These are phyloP conservation scores for Cottus gobio DNA, from an alignment of 2,113 vertebrate species.

Conservation along the genomic window DNA sequence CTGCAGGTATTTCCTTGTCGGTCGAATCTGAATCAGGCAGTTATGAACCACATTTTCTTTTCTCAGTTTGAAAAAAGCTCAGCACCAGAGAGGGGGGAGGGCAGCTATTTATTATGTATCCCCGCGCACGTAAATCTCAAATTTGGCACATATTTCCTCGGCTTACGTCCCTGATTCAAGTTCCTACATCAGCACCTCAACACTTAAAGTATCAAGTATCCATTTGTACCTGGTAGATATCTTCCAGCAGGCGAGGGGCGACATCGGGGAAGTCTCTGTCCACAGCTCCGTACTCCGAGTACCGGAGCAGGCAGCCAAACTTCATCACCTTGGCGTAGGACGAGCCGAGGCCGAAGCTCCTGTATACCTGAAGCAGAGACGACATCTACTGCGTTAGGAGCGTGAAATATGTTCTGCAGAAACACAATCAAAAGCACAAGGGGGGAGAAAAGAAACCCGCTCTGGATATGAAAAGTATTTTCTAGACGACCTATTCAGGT, in stretches of 20 bases:
- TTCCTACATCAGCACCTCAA: background rate
- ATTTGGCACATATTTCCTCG: background rate
- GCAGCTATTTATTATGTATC: background rate
- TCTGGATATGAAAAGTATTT: background rate
- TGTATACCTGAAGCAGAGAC: constrained; percentile 72
- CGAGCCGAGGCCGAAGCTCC: constrained; percentile 76
- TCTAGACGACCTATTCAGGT: background rate
- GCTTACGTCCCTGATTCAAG: background rate
- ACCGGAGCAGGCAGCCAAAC: constrained; percentile 72
- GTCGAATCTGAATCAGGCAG: background rate
- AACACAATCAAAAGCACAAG: background rate
- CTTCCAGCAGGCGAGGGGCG: constrained; percentile 66
- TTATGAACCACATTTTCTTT: background rate
- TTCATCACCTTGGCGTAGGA: constrained; percentile 81
- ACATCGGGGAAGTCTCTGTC: constrained; percentile 68
- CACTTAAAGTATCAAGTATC: background rate
- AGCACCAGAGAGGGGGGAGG: too few species aligned
- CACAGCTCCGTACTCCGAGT: constrained; percentile 59
- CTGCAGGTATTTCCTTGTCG: background rate
- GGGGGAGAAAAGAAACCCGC: background rate
- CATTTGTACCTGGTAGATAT: constrained; percentile 80
- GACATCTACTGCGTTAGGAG: background rate
- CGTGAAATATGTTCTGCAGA: background rate
- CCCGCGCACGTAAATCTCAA: background rate
- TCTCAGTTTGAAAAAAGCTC: background rate